Base-by-base conservation (phyloP, 2,797 vertebrate genomes). In the Liparis tanakae region DNA sequence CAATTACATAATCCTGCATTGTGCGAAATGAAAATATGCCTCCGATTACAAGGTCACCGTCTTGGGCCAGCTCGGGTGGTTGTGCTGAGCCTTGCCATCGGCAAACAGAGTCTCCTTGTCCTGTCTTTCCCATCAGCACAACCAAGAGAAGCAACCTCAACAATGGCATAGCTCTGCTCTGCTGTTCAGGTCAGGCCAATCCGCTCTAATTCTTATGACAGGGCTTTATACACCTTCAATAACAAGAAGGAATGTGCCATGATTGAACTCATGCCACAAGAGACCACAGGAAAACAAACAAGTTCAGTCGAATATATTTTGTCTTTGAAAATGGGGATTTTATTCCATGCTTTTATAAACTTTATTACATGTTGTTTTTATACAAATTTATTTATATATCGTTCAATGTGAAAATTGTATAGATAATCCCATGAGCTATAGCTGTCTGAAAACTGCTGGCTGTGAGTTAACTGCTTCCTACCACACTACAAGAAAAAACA, bases 21-120 rank as follows among this genome's bases (percentile, higher is more conserved):
- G 93, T 94, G 56, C 88, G 92, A 81, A 95, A 94, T 50, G 94
- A 95, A 84, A 95, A 95, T 74, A 95, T 94, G 69, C 93, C 94
- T 65, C 95, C 95, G 0, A 95, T 92, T 25, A 93, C 48, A 20
- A 95, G 66, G 67, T 95, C 88, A 1, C 95, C 94, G 70, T 93
- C 86, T 70, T 86, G 81, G 30, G 83, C 61, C 58, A 95, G 78
- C 80, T 95, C 94, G 62, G 94, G 91, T 18, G 62, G 62, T 56
- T 90, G 78, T 51, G 65, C 67, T 17, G 58, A 82, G 33, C 86
- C 77, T 60, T 68, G 83, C 34, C 92, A 70, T 22, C 66, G 84
- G 61, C 94, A 95, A 25, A 77, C 53, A 46, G 81, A 80, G 14
- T 75, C 58, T 76, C 85, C 89, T 30, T 79, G 81, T 14, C 43